Conservation (phyloP, 1,140 invertebrate genomes). For the Lasioglossum albipes region DNA sequence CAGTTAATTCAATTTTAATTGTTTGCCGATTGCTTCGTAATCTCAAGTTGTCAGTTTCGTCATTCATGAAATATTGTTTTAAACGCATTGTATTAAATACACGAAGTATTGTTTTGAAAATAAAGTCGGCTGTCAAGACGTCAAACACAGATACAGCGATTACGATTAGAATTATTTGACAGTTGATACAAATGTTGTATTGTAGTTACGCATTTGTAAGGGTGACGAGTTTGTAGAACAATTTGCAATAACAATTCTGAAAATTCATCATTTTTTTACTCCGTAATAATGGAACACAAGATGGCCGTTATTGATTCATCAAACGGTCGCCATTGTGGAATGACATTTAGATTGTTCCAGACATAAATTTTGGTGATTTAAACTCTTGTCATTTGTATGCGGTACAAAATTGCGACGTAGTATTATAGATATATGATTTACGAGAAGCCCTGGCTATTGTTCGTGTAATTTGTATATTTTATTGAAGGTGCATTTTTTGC, state of each 20-base stretch:
- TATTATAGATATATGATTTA: no score
- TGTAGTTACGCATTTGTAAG: no score
- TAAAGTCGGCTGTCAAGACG: not conserved
- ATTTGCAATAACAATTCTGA: not conserved
- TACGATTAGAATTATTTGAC: no score
- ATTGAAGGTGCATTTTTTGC: no score
- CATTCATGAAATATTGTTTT: not conserved
- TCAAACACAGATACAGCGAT: not conserved
- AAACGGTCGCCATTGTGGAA: not conserved
- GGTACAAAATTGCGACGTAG: no score
- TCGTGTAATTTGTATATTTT: no score
- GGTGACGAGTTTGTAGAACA: not conserved
- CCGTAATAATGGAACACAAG: constrained; percentile 28
- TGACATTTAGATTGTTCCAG: not conserved
- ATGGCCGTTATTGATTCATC: constrained; percentile 49
- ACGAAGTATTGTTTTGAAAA: not conserved
- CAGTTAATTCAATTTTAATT: not conserved
- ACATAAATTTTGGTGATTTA: not conserved
- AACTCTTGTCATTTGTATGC: not conserved
- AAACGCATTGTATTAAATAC: no score
- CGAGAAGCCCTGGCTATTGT: no score
- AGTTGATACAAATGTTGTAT: no score
- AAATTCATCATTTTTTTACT: not conserved
- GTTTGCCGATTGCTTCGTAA: not conserved
- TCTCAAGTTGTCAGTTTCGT: not conserved